These are phyloP conservation scores for Fragum fragum DNA, from an alignment of 2,888 invertebrate genomes.

Conservation along the genomic window DNA sequence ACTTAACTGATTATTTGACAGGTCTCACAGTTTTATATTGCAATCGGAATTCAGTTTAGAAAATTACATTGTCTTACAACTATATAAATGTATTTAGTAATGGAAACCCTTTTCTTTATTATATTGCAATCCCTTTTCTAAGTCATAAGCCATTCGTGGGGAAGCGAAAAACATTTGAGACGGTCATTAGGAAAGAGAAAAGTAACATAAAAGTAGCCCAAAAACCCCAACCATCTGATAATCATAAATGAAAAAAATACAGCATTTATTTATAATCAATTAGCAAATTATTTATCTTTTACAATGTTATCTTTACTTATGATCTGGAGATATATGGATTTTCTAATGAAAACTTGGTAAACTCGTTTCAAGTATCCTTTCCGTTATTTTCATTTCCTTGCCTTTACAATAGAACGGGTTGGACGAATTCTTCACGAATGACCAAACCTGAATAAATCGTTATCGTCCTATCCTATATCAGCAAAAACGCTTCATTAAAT, in stretches of 20 bases:
- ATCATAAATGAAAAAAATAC: background rate
- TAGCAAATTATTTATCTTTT: background rate
- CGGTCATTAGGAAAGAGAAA: too few relatives aligned
- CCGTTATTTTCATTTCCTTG: constrained; percentile 29
- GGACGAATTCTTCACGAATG: constrained; percentile 33
- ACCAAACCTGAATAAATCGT: constrained; percentile 26
- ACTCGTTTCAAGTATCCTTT: background rate
- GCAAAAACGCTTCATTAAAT: constrained; percentile 23
- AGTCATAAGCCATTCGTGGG: too few relatives aligned
- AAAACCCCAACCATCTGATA: too few relatives aligned
- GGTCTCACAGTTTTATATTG: too few relatives aligned
- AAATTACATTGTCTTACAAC: too few relatives aligned
- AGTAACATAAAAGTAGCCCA: too few relatives aligned
- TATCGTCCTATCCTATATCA: constrained; percentile 20
- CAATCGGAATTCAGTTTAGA: too few relatives aligned
- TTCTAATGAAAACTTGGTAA: background rate
- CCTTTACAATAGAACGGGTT: constrained; percentile 31
- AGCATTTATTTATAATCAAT: constrained; percentile 3
- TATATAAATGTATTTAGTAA: too few relatives aligned
- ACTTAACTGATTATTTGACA: too few relatives aligned
- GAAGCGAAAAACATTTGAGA: too few relatives aligned
- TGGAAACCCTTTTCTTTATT: too few relatives aligned
- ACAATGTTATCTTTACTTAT: constrained; percentile 21
- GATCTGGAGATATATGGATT: constrained; percentile 7
- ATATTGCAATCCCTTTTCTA: too few relatives aligned